phyloP scores from a whole-genome alignment of 2,113 vertebrate genomes.

The Motacilla tschutschensis region DNA sequence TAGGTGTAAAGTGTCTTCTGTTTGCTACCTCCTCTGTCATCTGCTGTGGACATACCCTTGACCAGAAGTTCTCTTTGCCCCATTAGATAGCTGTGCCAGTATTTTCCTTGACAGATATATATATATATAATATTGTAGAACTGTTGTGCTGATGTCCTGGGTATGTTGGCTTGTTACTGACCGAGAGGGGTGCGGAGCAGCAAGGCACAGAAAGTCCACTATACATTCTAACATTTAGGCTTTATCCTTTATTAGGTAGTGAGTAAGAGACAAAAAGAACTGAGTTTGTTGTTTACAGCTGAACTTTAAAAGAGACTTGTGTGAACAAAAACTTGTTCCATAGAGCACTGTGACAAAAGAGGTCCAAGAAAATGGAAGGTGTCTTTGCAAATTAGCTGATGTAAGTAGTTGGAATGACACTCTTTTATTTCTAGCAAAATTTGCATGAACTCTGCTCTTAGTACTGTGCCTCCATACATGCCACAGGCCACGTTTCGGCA shows the following conservation, averaged over 20 bases:
- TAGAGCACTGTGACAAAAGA: slow-evolving; percentile 72
- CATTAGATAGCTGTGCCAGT: background rate
- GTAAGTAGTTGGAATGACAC: slow-evolving; percentile 70
- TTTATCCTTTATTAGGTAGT: slow-evolving; percentile 85
- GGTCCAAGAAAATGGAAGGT: slow-evolving; percentile 65
- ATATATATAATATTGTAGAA: background rate
- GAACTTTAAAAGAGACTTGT: slow-evolving; percentile 70
- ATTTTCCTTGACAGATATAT: background rate
- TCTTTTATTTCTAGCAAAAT: slow-evolving; percentile 59
- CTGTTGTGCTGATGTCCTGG: background rate
- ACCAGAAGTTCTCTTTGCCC: background rate
- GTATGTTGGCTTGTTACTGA: background rate
- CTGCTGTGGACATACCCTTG: background rate
- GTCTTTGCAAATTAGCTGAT: slow-evolving; percentile 61
- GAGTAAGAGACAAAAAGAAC: slow-evolving; percentile 75
- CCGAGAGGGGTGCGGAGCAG: background rate
- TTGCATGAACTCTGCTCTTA: slow-evolving; percentile 46
- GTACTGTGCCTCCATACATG: slow-evolving; percentile 66
- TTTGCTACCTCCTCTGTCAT: slow-evolving; percentile 1
- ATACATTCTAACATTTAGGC: slow-evolving; percentile 72
- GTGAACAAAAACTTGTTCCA: slow-evolving; percentile 73
- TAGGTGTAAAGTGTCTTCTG: background rate
- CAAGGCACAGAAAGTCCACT: slow-evolving; percentile 73
- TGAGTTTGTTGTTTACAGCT: slow-evolving; percentile 73
- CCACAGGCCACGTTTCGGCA: slow-evolving; percentile 54